Percentiles rank a stretch among this genome's conserved stretches.
These are phyloP conservation scores for Mycteria americana DNA, from an alignment of 2,797 vertebrate species.

Conservation along the genomic window DNA sequence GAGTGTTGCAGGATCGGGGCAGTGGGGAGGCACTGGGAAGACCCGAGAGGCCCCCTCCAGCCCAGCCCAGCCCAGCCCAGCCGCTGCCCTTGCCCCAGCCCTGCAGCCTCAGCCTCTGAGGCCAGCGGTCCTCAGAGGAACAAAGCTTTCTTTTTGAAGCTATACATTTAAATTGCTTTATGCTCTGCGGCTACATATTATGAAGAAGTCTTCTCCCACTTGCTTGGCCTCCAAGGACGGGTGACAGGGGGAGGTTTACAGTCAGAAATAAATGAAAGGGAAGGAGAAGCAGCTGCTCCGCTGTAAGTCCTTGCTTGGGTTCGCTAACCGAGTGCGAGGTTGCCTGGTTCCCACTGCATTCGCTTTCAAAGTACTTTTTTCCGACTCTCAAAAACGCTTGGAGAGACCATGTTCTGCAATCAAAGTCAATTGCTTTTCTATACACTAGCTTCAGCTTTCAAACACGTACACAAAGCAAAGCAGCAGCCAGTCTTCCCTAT, in stretches of 20 bases:
- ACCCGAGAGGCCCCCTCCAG: not conserved
- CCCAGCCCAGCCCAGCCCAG: not conserved
- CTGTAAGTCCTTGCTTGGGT: not conserved
- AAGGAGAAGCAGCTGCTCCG: not conserved
- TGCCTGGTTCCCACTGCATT: not conserved
- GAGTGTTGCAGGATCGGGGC: not conserved
- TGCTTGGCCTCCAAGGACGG: not conserved
- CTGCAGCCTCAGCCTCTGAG: not conserved
- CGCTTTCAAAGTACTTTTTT: not conserved
- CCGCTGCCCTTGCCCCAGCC: not conserved
- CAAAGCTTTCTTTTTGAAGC: not conserved
- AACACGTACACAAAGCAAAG: not conserved
- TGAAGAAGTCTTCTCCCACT: not conserved
- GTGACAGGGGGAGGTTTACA: not conserved
- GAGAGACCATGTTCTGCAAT: not conserved
- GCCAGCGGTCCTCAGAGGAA: not conserved
- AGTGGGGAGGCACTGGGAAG: not conserved
- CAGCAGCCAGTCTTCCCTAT: not conserved
- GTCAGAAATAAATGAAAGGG: not conserved
- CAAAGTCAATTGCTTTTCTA: not conserved
- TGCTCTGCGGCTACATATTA: not conserved
- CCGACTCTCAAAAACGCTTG: accelerated
- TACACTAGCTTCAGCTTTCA: not conserved
- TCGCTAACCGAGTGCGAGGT: accelerated
- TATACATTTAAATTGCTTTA: not conserved